Conservation (phyloP, 2,888 invertebrate species). For the Crioceris asparagi region DNA sequence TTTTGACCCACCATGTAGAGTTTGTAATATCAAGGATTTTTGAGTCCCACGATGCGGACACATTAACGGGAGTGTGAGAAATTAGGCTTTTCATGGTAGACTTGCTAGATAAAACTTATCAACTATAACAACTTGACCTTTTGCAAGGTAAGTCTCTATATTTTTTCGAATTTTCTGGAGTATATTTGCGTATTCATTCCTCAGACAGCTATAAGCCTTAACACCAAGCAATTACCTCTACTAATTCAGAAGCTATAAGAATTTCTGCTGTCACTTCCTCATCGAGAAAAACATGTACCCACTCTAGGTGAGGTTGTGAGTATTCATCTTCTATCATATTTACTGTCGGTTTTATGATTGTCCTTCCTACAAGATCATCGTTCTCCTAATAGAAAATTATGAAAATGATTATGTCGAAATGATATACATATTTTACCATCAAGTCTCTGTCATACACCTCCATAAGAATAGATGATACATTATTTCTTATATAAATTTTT, state of each 20-base stretch:
- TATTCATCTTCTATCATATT: constrained; percentile 33
- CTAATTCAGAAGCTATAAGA: constrained; percentile 40
- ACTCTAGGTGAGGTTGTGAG: constrained; percentile 32
- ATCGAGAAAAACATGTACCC: constrained; percentile 35
- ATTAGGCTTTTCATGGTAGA: no score
- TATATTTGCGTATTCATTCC: no score
- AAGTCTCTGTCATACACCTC: constrained; percentile 41
- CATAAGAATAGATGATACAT: constrained; percentile 37
- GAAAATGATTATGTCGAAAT: neutral
- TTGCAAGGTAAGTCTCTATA: no score
- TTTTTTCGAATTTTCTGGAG: no score
- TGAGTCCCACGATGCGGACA: no score
- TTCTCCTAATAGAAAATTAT: constrained; percentile 18
- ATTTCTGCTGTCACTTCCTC: constrained; percentile 35
- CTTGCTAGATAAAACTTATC: no score
- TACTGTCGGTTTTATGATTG: constrained; percentile 34
- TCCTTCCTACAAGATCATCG: constrained; percentile 39
- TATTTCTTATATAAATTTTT: constrained; percentile 31
- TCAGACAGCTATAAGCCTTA: neutral
- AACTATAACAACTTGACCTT: no score
- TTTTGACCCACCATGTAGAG: no score
- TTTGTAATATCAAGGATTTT: no score
- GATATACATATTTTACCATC: constrained; percentile 27
- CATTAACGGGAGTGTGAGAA: no score
- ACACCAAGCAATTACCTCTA: constrained; percentile 27